phyloP scores from a whole-genome alignment of 2,888 invertebrate species.

The Patella pellucida region DNA sequence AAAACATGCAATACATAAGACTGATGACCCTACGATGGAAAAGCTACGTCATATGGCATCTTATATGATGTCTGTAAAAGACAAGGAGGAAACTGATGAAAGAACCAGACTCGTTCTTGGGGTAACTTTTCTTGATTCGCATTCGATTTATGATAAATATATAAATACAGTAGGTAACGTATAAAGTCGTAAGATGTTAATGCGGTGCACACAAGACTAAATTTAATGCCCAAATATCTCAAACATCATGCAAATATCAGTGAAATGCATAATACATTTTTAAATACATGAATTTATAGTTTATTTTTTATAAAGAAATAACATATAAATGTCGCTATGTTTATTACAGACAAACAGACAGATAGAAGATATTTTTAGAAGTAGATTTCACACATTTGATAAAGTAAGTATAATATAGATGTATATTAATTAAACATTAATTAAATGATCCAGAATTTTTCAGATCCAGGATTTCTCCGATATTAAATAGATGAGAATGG shows the following conservation, averaged over 20 bases:
- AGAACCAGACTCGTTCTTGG: not conserved
- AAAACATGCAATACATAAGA: too few species aligned
- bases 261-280: too few species aligned
- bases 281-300: too few species aligned
- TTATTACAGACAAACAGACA: constrained; percentile 41
- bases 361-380: constrained; percentile 49
- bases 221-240: too few species aligned
- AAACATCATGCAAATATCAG: too few species aligned
- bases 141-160: too few species aligned
- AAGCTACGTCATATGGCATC: not conserved
- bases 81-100: constrained; percentile 2
- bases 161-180: too few species aligned
- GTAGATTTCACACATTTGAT: constrained; percentile 55
- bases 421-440: not conserved
- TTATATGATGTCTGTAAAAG: not conserved
- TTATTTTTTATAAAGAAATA: not conserved
- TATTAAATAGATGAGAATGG: too few species aligned
- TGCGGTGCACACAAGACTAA: too few species aligned
- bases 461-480: too few species aligned
- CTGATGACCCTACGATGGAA: not conserved
- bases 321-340: not conserved
- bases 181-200: too few species aligned
- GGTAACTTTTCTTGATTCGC: not conserved
- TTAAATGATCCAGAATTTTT: too few species aligned
- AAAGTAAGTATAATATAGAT: constrained; percentile 38